A percentile compares a stretch with the other conserved stretches of the same genome.
These are phyloP conservation scores for Lindbergichthys nudifrons DNA, from an alignment of 2,797 vertebrate genomes.

Conservation along the genomic window DNA sequence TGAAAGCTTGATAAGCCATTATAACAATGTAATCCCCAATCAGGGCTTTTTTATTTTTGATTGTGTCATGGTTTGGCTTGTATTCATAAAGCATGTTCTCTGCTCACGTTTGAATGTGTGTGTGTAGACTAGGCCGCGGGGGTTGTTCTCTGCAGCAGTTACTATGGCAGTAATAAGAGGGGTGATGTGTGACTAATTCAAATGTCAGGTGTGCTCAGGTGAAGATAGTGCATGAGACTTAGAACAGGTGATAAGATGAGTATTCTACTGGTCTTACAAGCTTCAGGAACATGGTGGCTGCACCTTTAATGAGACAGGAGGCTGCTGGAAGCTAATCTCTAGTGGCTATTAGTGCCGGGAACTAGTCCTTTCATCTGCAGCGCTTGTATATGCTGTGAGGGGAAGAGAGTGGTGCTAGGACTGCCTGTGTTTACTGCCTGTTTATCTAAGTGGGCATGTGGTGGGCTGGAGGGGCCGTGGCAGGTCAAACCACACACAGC, in stretches of 20 bases:
- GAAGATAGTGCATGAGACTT: conserved; percentile 4
- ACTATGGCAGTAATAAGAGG: not conserved
- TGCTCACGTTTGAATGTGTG: not conserved
- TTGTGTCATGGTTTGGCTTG: conserved; percentile 16
- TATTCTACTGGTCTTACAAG: conserved; percentile 53
- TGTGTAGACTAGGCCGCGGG: not conserved
- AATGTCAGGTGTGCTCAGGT: conserved; percentile 17
- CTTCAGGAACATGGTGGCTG: conserved; percentile 59
- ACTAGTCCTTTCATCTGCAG: conserved; percentile 80
- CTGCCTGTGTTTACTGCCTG: conserved; percentile 83
- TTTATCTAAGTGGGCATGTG: conserved; percentile 84
- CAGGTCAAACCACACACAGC: conserved; percentile 85
- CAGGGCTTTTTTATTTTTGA: not conserved
- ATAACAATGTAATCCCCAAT: not conserved
- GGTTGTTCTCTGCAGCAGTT: conserved; percentile 9
- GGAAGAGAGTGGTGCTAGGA: conserved; percentile 72
- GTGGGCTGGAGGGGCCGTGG: conserved; percentile 63
- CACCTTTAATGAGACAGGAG: conserved; percentile 72
- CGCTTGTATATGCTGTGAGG: conserved; percentile 76
- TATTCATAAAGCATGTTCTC: conserved; percentile 7
- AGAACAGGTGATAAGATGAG: conserved; percentile 13
- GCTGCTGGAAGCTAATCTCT: conserved; percentile 69
- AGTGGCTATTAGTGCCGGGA: conserved; percentile 76
- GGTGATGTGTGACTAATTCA: conserved; percentile 8
- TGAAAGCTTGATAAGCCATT: conserved; percentile 24